phyloP scores from a whole-genome alignment of 2,113 vertebrate species.

The Etia nguti region DNA sequence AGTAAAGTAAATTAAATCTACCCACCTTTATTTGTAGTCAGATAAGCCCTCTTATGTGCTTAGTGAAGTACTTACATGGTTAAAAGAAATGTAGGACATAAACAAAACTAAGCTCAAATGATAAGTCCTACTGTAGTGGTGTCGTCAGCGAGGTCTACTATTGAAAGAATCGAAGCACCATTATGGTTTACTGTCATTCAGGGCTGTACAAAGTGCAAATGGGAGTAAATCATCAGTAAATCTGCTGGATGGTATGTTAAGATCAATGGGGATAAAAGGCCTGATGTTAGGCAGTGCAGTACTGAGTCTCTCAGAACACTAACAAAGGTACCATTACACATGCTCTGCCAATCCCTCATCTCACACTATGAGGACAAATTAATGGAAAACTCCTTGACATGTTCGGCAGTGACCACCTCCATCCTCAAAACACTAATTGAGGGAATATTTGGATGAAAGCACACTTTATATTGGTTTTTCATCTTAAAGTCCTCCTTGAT shows the following conservation, averaged over 20 bases:
- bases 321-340: not conserved
- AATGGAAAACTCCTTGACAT: not conserved
- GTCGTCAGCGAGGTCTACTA: not conserved
- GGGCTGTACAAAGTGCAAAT: not conserved
- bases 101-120: too few relatives aligned
- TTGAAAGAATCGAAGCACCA: rapidly evolving
- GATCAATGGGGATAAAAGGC: not conserved
- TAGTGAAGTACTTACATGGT: not conserved
- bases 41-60: not conserved
- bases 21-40: not conserved
- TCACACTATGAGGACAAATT: not conserved
- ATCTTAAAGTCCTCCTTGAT: not conserved
- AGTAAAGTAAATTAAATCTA: not conserved
- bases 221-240: not conserved
- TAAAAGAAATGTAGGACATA: not conserved
- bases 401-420: not conserved
- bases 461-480: not conserved
- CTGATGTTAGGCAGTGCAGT: not conserved
- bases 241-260: not conserved
- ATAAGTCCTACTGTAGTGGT: not conserved
- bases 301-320: not conserved
- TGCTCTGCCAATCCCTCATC: not conserved
- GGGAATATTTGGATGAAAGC: rapidly evolving
- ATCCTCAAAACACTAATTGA: not conserved
- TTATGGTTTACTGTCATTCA: not conserved